Evolutionary conservation across 2,888 invertebrate species (phyloP).

Genomic region (Scelioninae gen. 1): DNA sequence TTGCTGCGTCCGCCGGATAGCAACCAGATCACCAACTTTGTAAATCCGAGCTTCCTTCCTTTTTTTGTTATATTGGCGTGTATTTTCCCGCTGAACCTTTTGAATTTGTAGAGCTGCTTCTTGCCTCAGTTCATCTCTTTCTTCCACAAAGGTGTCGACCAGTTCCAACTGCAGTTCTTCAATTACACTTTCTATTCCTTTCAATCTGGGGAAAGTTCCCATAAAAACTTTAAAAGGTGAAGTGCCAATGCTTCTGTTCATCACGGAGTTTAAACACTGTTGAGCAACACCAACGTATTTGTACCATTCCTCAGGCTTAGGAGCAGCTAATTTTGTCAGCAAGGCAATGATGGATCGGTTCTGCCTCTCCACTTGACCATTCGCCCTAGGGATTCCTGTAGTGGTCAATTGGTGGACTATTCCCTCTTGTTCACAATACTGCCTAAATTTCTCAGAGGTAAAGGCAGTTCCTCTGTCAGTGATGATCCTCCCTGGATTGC

Average conservation of each 20-base stretch:
- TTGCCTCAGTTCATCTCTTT: neutral
- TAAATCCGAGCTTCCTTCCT: neutral
- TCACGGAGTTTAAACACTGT: neutral
- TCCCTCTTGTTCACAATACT: neutral
- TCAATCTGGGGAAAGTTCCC: neutral
- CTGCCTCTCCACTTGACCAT: conserved; percentile 2
- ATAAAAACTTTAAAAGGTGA: neutral
- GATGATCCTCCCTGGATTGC: conserved; percentile 24
- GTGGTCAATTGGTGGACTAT: neutral
- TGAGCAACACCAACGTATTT: neutral
- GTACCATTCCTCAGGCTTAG: neutral
- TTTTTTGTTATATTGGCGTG: neutral
- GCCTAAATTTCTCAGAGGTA: neutral
- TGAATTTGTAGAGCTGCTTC: neutral
- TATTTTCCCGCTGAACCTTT: neutral
- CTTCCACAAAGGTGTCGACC: neutral
- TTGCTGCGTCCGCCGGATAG: neutral
- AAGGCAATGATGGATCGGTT: conserved; percentile 2
- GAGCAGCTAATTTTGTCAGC: neutral
- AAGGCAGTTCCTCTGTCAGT: conserved; percentile 43
- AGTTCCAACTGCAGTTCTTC: neutral
- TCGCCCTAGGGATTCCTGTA: conserved; percentile 11
- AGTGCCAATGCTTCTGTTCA: conserved; percentile 4
- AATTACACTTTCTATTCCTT: neutral
- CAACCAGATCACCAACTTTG: neutral